Conservation (phyloP, 1,140 invertebrate genomes). For the Odontomachus brunneus region DNA sequence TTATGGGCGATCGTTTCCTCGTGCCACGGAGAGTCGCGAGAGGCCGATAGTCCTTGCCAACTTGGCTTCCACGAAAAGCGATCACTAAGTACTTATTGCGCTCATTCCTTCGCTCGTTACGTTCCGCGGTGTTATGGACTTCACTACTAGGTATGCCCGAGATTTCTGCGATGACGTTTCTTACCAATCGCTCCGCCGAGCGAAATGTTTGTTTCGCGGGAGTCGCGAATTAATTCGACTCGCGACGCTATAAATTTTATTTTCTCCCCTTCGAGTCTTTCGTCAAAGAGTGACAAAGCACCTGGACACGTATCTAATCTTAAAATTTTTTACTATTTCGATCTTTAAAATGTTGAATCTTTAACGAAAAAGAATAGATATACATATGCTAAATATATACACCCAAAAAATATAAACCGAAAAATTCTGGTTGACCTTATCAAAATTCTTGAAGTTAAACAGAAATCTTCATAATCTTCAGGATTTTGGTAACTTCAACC, state of each 20-base stretch:
- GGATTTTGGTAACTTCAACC: no score
- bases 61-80: slow-evolving; percentile 67
- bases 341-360: no score
- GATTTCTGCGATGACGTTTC: slow-evolving; percentile 8
- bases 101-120: slow-evolving; percentile 44
- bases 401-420: no score
- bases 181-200: background rate
- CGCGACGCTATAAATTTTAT: background rate
- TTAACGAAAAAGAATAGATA: no score
- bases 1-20: slow-evolving; percentile 66
- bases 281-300: background rate
- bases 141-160: slow-evolving; percentile 11
- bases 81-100: slow-evolving; percentile 56
- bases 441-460: no score
- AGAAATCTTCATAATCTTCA: no score
- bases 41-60: slow-evolving; percentile 50
- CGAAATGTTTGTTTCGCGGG: background rate
- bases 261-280: background rate
- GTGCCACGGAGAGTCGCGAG: slow-evolving; percentile 41
- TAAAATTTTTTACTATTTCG: no score
- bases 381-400: no score
- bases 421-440: no score
- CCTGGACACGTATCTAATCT: no score
- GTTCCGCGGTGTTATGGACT: slow-evolving; percentile 10
- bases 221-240: background rate